Base-by-base conservation (phyloP, 2,113 vertebrate genomes). In the Odontesthes bonariensis region DNA sequence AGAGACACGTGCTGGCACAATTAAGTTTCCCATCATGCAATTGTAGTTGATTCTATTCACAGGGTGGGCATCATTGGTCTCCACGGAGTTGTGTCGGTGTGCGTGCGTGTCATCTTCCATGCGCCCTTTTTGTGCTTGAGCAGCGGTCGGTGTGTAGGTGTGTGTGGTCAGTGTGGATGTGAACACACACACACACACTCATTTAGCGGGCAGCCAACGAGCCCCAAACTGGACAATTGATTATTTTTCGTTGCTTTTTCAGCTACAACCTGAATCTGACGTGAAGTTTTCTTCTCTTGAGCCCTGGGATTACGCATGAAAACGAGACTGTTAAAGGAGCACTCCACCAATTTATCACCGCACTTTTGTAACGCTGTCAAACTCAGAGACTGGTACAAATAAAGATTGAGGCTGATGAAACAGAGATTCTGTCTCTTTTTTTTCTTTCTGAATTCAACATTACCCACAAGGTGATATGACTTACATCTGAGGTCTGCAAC, bases 51-150 rank as follows among this genome's bases (percentile, higher is more conserved):
- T 84, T 93, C 81, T 91, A 91, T 92, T 91, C 84, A 93, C 91
- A 91, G 81, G 75, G 81, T 83, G 89, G 89, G 87, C 87, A 55
- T 86, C 81, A 51, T 81, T 89, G 65, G 86, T 91, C 69, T 84
- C 86, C 87, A 81, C 58, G 49, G 73, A 79, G 84, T 73, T 68
- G 87, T 84, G 85, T 92, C 63, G 46, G 87, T 74, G 84, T 90
- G 92, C 90, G 86, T 91, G 87, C 74, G 84, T 88, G 82, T 88
- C 77, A 51, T 87, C 78, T 85, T 71, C 79, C 81, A 69, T 88
- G 84, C 92, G 89, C 82, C 27, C 88, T 70, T 67, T 84, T 94
- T 94, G 94, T 94, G 93, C 93, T 94, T 95, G 84, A 89, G 88
- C 83, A 81, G 74, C 82, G 77, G 77, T 83, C 9, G 60, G 51